Evolutionary conservation across 1,140 invertebrate genomes (phyloP).

Genomic region (Zaprionus ghesquierei): DNA sequence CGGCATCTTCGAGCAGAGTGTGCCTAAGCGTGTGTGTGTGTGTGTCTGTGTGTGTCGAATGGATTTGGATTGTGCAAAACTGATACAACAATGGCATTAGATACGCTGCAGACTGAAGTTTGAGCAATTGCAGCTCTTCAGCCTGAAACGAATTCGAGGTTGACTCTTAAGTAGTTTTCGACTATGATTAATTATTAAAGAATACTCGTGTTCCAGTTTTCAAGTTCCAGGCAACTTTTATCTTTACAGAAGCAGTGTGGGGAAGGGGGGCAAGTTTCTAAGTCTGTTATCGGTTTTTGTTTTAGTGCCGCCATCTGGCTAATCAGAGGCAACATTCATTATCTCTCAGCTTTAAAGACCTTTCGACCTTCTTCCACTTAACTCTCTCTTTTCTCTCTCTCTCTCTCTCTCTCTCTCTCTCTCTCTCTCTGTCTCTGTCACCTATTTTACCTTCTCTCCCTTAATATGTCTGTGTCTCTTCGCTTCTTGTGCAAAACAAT

Average conservation of each 20-base stretch:
- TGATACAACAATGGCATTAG: slow-evolving; percentile 21
- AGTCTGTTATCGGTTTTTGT: neutral
- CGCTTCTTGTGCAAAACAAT: slow-evolving; percentile 61
- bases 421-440: neutral
- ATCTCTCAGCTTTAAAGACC: slow-evolving; percentile 13
- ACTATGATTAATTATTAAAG: neutral
- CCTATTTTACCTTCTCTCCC: too few species aligned
- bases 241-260: neutral
- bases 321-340: slow-evolving; percentile 27
- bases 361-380: slow-evolving; percentile 35
- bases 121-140: neutral
- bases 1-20: neutral
- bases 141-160: neutral
- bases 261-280: neutral
- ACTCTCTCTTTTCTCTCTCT: neutral
- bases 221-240: slow-evolving; percentile 7
- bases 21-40: neutral
- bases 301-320: slow-evolving; percentile 9
- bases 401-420: neutral
- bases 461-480: too few species aligned
- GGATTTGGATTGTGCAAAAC: slow-evolving; percentile 18
- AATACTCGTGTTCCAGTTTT: neutral
- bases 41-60: slow-evolving; percentile 13
- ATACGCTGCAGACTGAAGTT: slow-evolving; percentile 4
- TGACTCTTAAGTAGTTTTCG: neutral